phyloP scores from a whole-genome alignment of 2,113 vertebrate genomes.

The Malurus melanocephalus region DNA sequence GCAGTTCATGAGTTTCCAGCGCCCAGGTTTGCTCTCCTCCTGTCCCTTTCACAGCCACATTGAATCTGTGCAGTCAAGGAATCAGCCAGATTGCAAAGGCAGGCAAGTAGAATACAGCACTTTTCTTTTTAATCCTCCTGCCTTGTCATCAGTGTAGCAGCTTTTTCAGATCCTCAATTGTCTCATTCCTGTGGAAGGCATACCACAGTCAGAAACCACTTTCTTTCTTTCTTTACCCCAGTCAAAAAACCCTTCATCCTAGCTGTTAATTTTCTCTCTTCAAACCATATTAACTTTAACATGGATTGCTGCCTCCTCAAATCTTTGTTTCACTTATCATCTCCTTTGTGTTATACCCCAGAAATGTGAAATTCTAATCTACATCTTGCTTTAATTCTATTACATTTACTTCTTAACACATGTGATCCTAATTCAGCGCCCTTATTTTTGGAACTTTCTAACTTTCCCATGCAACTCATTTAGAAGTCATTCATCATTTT shows the following conservation, averaged over 20 bases:
- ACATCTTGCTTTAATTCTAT: slow-evolving; percentile 17
- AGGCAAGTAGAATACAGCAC: background rate
- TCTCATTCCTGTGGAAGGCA: background rate
- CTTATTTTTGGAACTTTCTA: slow-evolving; percentile 30
- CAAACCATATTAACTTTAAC: background rate
- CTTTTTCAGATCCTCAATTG: background rate
- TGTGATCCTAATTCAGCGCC: slow-evolving; percentile 24
- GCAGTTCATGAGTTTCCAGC: background rate
- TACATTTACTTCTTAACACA: slow-evolving; percentile 11
- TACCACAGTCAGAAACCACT: background rate
- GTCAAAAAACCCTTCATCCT: background rate
- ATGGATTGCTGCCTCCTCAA: background rate
- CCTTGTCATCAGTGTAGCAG: background rate
- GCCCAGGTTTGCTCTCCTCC: background rate
- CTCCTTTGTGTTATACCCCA: background rate
- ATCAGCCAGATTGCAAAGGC: background rate
- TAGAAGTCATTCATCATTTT: background rate
- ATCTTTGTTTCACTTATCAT: background rate
- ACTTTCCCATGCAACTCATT: slow-evolving; percentile 5
- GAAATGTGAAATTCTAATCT: background rate
- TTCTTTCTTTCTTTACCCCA: background rate
- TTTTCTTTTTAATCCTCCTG: background rate
- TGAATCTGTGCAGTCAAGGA: background rate
- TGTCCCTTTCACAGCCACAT: background rate
- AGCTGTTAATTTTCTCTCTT: background rate